phyloP scores from a whole-genome alignment of 2,113 vertebrate genomes.

The Pteronura brasiliensis region DNA sequence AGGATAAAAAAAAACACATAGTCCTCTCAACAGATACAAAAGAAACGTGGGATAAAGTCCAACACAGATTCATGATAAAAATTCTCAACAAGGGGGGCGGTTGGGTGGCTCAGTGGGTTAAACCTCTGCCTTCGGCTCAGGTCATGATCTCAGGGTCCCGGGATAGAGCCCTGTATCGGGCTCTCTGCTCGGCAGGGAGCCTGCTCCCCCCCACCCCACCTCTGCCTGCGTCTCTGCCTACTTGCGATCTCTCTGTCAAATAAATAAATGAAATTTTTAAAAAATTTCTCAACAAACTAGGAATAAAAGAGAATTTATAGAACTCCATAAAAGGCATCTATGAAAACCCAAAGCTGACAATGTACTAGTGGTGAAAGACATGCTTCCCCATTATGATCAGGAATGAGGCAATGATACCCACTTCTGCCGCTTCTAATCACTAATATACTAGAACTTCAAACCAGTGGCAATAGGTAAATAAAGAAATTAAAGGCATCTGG shows the following conservation, averaged over 20 bases:
- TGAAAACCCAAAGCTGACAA: background rate
- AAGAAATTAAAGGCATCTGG: background rate
- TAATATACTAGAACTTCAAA: background rate
- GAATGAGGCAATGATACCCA: background rate
- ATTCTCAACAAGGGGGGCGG: too few species aligned
- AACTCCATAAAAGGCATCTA: background rate
- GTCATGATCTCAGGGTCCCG: too few species aligned
- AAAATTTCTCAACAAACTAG: background rate
- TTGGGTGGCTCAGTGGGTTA: too few species aligned
- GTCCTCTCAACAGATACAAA: background rate
- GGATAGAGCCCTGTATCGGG: too few species aligned
- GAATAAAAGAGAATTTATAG: background rate
- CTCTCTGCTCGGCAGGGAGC: too few species aligned
- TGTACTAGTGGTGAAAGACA: background rate
- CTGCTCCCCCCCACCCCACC: too few species aligned
- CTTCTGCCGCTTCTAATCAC: background rate
- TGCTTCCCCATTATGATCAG: background rate
- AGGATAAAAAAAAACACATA: background rate
- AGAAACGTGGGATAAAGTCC: background rate
- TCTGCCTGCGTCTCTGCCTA: too few species aligned
- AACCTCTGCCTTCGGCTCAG: too few species aligned
- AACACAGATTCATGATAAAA: background rate
- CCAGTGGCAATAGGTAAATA: background rate
- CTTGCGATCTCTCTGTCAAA: too few species aligned
- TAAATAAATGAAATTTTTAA: too few species aligned